Percentiles rank a stretch among this genome's conserved stretches.
These are phyloP conservation scores for Holocentrus rufus DNA, from an alignment of 2,797 vertebrate genomes.

Conservation along the genomic window DNA sequence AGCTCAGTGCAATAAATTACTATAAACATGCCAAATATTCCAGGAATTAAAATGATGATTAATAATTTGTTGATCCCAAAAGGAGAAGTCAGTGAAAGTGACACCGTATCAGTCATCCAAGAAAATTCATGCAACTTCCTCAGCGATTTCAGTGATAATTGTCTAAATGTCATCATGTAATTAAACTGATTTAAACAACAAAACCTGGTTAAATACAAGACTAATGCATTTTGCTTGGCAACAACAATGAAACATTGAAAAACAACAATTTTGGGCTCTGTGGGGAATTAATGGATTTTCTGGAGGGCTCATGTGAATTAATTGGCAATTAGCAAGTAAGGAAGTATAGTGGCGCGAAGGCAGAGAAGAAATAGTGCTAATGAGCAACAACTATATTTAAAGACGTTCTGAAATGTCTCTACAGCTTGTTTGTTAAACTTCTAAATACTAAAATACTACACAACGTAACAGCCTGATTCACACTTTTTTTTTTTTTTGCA, in stretches of 20 bases:
- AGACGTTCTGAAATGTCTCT: conserved; percentile 22
- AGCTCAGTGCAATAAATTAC: background rate
- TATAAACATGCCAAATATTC: conserved; percentile 11
- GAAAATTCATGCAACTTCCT: background rate
- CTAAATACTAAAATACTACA: conserved; percentile 2
- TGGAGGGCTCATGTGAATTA: conserved; percentile 76
- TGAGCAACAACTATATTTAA: conserved; percentile 76
- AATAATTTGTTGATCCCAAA: conserved; percentile 4
- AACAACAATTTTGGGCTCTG: conserved; percentile 12
- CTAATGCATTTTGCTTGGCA: conserved; percentile 26
- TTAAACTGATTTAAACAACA: conserved; percentile 18
- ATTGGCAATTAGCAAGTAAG: conserved; percentile 76
- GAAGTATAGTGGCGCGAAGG: conserved; percentile 14
- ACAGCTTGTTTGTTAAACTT: background rate
- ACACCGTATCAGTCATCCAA: background rate
- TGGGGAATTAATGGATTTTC: conserved; percentile 14
- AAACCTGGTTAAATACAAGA: conserved; percentile 20
- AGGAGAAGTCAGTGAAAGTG: background rate
- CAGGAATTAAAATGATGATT: conserved; percentile 7
- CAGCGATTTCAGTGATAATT: background rate
- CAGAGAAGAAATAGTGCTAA: conserved; percentile 60
- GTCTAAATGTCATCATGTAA: conserved; percentile 26
- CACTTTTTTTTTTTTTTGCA: background rate
- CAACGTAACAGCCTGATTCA: background rate
- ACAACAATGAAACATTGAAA: conserved; percentile 18